Evolutionary conservation across 2,797 vertebrate genomes (phyloP), one percentile per base, ranked within the genome.

Genomic region (Vultur gryphus): DNA sequence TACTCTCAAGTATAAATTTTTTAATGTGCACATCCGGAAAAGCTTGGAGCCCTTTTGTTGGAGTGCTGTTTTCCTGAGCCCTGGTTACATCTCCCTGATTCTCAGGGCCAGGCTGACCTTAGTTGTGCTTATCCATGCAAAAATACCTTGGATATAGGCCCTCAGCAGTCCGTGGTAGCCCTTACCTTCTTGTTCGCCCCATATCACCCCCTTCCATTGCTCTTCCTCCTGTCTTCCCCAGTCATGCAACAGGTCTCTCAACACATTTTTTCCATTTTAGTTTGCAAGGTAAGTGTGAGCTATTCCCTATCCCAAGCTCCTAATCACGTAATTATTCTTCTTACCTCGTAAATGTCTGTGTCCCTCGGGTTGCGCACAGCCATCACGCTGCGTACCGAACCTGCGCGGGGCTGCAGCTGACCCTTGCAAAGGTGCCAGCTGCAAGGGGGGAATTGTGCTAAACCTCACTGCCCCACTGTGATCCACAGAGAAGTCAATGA

Each of bases 161-260:
- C 26, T 88, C 54, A 75, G 37, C 58, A 79, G 18, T 5, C 19
- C 0, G 0, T 4, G 2, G 17, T 4, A 72, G 12, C 5, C 17
- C 9, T 65, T 46, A 44, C 9, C 6, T 44, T 73, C 59, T 70
- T 66, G 5, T 65, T 71, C 5, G 1, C 6, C 23, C 8, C 2
- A 1, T 24, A 46, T 24, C 31, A 57, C 16, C n/a, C 11, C 4
- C 6, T 65, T 52, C 8, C 10, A 10, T 33, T 28, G 12, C 23
- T 79, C 16, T 69, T 73, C 25, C 16, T 92, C n/a, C 21, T 11
- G 7, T 20, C 16, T 71, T 8, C 18, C 6, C 28, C 18, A 26
- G 33, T 3, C 21, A 29, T 4, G 14, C 26, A 49, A 33, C 21
- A 46, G 8, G 5, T 44, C 2, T 33, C 39, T 43, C 11, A 54